Base-by-base conservation (phyloP, 2,888 invertebrate species). In the Orthosia gracilis region DNA sequence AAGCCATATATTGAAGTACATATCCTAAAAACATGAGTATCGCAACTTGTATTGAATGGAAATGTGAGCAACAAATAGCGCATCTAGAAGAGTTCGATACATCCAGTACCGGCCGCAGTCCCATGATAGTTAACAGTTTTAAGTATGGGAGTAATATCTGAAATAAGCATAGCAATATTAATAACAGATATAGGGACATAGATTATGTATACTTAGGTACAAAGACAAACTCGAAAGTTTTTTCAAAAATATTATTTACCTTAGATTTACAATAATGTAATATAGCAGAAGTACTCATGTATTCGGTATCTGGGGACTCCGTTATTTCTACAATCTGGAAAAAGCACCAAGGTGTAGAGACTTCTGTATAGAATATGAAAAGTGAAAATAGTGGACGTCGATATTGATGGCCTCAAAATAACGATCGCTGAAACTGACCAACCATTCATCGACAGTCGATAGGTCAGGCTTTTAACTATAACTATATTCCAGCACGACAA, bases 181-280 rank as follows among this genome's bases (percentile, higher is more conserved):
- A 40, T 47, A 17, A 49, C 9, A 47, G 2, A 49, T 26, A 21
- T 63, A 59, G n/a, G 21, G 13, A 31, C 31, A 7, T 31, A 31
- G 0, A 31, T 31, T 31, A 31, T 31, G 31, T 31, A 31, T 31
- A 31, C 26, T 4, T 31, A 31, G 7, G 31, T 45, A 15, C 13
- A 17, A 17, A 50, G 9, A 18, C 11, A 13, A 47, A 31, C 23
- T 26, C 0, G 31, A 50, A n/a, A 57, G 23, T 2, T 11, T 11
- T 13, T 4, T 47, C 9, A n/a, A 52, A 50, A 57, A 57, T 5
- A 80, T 85, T 90, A 40, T 40, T 40, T 40, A 97, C 97, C 96
- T 98, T 98, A 71, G 97, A 97, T 95, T 98, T 98, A 96, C 98
- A 98, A 89, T 98, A 98, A 91, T 97, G 97, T 91, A 98, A 96